Conservation (phyloP, 2,888 invertebrate species). For the Diaperis boleti region DNA sequence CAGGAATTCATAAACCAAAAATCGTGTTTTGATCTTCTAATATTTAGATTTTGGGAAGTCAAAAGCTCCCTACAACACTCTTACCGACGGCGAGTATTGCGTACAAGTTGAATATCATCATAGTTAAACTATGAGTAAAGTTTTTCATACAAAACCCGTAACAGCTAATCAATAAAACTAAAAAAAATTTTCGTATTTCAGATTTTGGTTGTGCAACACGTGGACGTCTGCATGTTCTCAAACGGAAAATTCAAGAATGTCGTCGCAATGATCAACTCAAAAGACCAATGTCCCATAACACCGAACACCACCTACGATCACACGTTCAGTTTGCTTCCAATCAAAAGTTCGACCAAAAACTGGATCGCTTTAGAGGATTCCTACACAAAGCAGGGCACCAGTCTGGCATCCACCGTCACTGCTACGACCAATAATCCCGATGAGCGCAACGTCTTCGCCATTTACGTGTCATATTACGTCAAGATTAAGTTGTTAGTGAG, state of each 20-base stretch:
- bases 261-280: constrained; percentile 77
- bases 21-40: too few species aligned
- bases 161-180: too few species aligned
- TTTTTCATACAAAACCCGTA: too few species aligned
- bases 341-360: constrained; percentile 85
- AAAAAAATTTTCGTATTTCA: constrained; percentile 62
- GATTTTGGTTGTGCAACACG: constrained; percentile 89
- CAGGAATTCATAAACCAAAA: too few species aligned
- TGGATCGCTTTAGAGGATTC: constrained; percentile 93
- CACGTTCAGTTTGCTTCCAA: constrained; percentile 77
- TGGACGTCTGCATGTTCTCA: constrained; percentile 95
- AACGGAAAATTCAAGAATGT: constrained; percentile 95
- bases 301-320: constrained; percentile 75
- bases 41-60: too few species aligned
- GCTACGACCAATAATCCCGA: constrained; percentile 71
- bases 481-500: constrained; percentile 87
- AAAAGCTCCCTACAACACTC: too few species aligned
- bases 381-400: constrained; percentile 76
- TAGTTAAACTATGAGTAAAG: too few species aligned
- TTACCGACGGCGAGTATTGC: too few species aligned
- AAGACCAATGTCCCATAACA: constrained; percentile 74
- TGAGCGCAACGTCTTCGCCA: constrained; percentile 89
- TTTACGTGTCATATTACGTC: constrained; percentile 92
- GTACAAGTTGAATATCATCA: too few species aligned
- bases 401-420: constrained; percentile 71